phyloP scores from a whole-genome alignment of 2,797 vertebrate species.

The Allochrocebus solatus region DNA sequence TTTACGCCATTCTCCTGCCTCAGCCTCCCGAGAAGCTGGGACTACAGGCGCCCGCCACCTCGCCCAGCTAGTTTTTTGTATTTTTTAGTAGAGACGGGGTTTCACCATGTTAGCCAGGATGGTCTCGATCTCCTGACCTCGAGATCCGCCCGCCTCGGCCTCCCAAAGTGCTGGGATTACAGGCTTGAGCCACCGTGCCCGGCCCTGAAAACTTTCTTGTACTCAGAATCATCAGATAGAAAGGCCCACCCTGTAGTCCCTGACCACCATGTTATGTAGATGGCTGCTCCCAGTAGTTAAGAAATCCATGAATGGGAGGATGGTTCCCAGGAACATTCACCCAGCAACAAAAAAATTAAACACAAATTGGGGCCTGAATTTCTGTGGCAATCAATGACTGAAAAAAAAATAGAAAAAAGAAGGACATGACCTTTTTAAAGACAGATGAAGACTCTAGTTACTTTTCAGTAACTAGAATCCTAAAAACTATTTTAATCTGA shows the following conservation, averaged over 20 bases:
- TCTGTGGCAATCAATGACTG: neutral
- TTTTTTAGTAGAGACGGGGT: too few relatives aligned
- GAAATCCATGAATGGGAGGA: neutral
- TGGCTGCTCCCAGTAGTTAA: neutral
- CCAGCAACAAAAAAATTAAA: neutral
- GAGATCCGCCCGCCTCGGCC: too few relatives aligned
- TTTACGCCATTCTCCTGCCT: too few relatives aligned
- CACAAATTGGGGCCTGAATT: neutral
- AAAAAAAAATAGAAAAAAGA: neutral
- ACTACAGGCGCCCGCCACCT: too few relatives aligned
- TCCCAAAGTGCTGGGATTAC: too few relatives aligned
- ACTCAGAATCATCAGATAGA: neutral
- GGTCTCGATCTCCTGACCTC: too few relatives aligned
- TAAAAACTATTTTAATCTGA: neutral
- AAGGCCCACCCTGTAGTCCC: neutral
- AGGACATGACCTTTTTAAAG: neutral
- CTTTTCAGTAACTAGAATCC: neutral
- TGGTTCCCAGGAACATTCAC: neutral
- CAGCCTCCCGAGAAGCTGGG: too few relatives aligned
- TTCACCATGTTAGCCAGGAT: too few relatives aligned
- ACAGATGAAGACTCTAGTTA: neutral
- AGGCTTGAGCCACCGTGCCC: too few relatives aligned
- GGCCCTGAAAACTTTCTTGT: neutral
- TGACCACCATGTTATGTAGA: neutral
- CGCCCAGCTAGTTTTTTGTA: too few relatives aligned